Evolutionary conservation across 2,113 vertebrate species (phyloP).

Genomic region (Gorsachius goisagi): DNA sequence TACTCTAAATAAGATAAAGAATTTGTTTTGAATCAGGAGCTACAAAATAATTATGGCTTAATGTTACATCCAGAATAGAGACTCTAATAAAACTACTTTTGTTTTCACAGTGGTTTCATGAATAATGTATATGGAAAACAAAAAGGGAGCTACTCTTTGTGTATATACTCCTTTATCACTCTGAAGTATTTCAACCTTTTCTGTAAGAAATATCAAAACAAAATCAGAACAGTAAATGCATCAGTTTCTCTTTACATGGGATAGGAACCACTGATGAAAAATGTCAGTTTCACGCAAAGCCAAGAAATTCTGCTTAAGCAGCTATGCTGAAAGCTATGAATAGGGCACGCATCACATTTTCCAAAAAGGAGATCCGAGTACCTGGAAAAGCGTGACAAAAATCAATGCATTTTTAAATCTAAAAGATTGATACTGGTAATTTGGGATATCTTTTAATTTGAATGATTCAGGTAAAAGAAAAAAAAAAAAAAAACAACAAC

Average conservation of each 20-base stretch:
- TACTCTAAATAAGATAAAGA: background rate
- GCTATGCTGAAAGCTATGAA: background rate
- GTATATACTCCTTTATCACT: background rate
- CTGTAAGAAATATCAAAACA: background rate
- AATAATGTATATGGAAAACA: background rate
- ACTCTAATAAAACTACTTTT: background rate
- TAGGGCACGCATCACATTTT: background rate
- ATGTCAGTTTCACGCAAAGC: background rate
- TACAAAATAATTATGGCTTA: background rate
- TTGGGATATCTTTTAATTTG: background rate
- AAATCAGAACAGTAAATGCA: background rate
- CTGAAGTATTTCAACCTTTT: background rate
- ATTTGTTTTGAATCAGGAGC: background rate
- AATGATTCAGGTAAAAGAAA: background rate
- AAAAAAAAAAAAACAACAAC: background rate
- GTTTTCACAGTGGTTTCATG: background rate
- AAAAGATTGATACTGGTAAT: background rate
- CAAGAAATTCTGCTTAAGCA: background rate
- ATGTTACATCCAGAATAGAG: background rate
- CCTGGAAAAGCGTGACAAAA: background rate
- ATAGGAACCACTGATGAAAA: background rate
- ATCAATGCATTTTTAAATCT: background rate
- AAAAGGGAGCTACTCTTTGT: background rate
- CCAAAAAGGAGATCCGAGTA: background rate
- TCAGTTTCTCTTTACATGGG: background rate